These are phyloP conservation scores for Enteromius argenteus DNA, from an alignment of 2,797 vertebrate species.

Conservation along the genomic window DNA sequence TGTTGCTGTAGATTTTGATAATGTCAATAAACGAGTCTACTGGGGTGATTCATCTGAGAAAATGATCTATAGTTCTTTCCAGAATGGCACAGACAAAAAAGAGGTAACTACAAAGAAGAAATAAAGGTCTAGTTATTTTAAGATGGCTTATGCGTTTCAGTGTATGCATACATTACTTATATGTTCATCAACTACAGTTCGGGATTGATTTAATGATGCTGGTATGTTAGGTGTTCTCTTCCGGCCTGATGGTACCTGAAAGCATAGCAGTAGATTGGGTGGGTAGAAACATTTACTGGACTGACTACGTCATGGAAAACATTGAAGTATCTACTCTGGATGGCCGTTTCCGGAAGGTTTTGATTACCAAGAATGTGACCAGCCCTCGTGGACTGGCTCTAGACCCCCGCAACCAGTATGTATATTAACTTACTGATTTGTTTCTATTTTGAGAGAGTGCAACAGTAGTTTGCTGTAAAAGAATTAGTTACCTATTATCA, in stretches of 20 bases:
- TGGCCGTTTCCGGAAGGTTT: slow-evolving; percentile 75
- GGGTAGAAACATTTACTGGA: slow-evolving; percentile 79
- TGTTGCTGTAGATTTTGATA: slow-evolving; percentile 90
- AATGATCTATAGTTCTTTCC: slow-evolving; percentile 88
- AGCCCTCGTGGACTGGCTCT: slow-evolving; percentile 78
- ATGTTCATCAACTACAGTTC: slow-evolving; percentile 1
- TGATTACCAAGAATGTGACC: slow-evolving; percentile 75
- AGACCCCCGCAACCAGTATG: slow-evolving; percentile 78
- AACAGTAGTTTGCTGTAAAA: slow-evolving; percentile 9
- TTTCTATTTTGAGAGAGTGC: not conserved
- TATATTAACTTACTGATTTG: not conserved
- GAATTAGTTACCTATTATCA: not conserved
- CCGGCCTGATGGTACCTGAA: slow-evolving; percentile 76
- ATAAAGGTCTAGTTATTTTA: not conserved
- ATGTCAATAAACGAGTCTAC: slow-evolving; percentile 84
- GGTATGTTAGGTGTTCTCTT: slow-evolving; percentile 72
- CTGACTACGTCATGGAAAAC: slow-evolving; percentile 77
- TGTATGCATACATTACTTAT: not conserved
- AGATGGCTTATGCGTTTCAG: not conserved
- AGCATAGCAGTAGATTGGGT: slow-evolving; percentile 81
- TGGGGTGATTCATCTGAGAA: slow-evolving; percentile 89
- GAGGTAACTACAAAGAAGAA: slow-evolving; percentile 76
- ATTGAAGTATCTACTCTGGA: slow-evolving; percentile 80
- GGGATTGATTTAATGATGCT: not conserved
- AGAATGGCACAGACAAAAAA: slow-evolving; percentile 87